phyloP scores from a whole-genome alignment of 2,888 invertebrate genomes.

The Trissolcus japonicus region DNA sequence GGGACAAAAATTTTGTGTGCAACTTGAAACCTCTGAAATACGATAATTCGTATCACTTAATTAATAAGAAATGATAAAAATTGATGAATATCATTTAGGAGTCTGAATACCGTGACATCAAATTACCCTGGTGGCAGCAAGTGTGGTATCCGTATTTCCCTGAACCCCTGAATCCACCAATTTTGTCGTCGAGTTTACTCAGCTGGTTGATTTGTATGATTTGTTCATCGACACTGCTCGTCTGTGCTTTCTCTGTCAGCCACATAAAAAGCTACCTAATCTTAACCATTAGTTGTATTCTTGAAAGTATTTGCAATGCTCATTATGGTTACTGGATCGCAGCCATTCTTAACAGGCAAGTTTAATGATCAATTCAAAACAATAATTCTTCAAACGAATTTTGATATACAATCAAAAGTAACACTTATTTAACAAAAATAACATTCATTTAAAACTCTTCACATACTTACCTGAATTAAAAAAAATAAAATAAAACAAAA shows the following conservation, averaged over 20 bases:
- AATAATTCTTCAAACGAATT: background rate
- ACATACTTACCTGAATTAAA: too few species aligned
- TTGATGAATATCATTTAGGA: conserved; percentile 58
- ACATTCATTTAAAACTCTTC: background rate
- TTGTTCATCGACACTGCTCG: conserved; percentile 59
- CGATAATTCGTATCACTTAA: too few species aligned
- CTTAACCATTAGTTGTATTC: background rate
- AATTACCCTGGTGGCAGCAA: conserved; percentile 69
- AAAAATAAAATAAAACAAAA: too few species aligned
- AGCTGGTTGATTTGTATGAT: conserved; percentile 71
- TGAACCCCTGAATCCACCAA: conserved; percentile 61
- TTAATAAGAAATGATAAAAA: too few species aligned
- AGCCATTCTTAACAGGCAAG: conserved; percentile 14
- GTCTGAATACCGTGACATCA: conserved; percentile 62
- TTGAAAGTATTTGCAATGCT: conserved; percentile 7
- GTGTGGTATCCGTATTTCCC: conserved; percentile 71
- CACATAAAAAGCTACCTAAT: conserved; percentile 29
- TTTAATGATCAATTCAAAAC: background rate
- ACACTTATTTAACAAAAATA: background rate
- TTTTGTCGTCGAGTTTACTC: conserved; percentile 68
- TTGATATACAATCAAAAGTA: background rate
- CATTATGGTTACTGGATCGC: conserved; percentile 2
- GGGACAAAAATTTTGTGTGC: background rate
- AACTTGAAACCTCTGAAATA: too few species aligned
- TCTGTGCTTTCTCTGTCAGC: conserved; percentile 58